Conservation (phyloP, 2,113 vertebrate genomes). For the Psephotus haematonotus region DNA sequence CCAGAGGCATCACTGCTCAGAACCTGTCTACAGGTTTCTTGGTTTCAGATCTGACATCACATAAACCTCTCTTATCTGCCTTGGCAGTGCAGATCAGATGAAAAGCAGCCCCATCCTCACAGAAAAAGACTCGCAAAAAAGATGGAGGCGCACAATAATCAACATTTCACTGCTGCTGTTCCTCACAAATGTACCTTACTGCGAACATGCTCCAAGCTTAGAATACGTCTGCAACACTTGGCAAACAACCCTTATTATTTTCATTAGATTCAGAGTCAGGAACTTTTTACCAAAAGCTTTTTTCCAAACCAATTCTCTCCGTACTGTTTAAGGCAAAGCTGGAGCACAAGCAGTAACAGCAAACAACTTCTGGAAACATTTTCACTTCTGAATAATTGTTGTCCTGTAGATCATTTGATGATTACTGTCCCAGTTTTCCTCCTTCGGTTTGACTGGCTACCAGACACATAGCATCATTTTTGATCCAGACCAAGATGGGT, state of each 20-base stretch:
- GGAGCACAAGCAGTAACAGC: background rate
- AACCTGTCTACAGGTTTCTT: constrained; percentile 74
- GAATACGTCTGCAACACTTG: background rate
- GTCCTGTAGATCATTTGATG: background rate
- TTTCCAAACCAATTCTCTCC: background rate
- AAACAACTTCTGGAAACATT: background rate
- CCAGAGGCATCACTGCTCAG: constrained; percentile 63
- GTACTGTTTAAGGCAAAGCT: background rate
- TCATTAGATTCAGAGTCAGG: background rate
- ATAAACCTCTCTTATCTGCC: constrained; percentile 33
- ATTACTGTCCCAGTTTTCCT: background rate
- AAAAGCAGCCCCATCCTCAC: constrained; percentile 31
- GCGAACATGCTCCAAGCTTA: background rate
- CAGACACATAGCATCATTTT: background rate
- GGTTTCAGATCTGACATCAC: constrained; percentile 62
- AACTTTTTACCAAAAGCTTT: background rate
- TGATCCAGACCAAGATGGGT: background rate
- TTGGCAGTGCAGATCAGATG: constrained; percentile 46
- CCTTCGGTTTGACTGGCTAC: background rate
- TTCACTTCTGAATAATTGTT: background rate
- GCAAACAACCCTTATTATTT: background rate
- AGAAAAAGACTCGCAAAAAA: constrained; percentile 42
- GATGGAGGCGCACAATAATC: constrained; percentile 44
- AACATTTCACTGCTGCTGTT: constrained; percentile 50
- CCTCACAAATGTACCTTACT: background rate